Evolutionary conservation across 2,797 vertebrate species (phyloP).

Genomic region (Sebastes vulpes): DNA sequence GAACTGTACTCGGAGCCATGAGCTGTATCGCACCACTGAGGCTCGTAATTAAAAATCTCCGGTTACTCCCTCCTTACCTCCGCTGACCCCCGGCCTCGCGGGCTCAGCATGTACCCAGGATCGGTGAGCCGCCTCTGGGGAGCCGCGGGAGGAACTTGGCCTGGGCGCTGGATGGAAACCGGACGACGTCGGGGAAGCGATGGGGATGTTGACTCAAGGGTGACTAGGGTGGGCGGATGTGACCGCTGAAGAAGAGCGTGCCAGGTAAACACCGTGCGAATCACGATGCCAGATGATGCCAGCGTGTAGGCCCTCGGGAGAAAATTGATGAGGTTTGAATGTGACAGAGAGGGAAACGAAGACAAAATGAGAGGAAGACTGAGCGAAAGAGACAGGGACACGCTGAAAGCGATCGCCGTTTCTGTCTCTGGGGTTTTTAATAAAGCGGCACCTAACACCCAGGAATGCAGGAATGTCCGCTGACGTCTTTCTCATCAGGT

Average conservation of each 20-base stretch:
- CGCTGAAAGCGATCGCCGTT: constrained; percentile 27
- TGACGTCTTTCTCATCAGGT: constrained; percentile 69
- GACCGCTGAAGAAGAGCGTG: constrained; percentile 36
- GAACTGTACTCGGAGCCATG: constrained; percentile 44
- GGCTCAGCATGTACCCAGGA: constrained; percentile 47
- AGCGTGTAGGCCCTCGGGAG: background rate
- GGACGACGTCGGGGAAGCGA: constrained; percentile 58
- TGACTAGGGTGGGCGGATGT: constrained; percentile 51
- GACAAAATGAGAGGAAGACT: constrained; percentile 11
- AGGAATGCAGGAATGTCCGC: constrained; percentile 76
- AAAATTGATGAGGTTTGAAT: constrained; percentile 4
- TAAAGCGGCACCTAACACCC: constrained; percentile 63
- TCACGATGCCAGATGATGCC: constrained; percentile 32
- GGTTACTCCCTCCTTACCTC: constrained; percentile 77
- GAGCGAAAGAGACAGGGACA: constrained; percentile 37
- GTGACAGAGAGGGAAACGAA: background rate
- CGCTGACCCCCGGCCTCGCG: constrained; percentile 57
- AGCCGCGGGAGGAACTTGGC: constrained; percentile 69
- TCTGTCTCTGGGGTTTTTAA: constrained; percentile 60
- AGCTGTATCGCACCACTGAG: constrained; percentile 74
- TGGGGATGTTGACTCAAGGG: constrained; percentile 71
- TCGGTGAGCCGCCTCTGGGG: constrained; percentile 62
- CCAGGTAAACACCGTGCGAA: constrained; percentile 52
- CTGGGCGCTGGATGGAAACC: constrained; percentile 48
- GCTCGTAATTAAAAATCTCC: constrained; percentile 81